Base-by-base conservation (phyloP, 2,797 vertebrate species). In the Botia almorhae region DNA sequence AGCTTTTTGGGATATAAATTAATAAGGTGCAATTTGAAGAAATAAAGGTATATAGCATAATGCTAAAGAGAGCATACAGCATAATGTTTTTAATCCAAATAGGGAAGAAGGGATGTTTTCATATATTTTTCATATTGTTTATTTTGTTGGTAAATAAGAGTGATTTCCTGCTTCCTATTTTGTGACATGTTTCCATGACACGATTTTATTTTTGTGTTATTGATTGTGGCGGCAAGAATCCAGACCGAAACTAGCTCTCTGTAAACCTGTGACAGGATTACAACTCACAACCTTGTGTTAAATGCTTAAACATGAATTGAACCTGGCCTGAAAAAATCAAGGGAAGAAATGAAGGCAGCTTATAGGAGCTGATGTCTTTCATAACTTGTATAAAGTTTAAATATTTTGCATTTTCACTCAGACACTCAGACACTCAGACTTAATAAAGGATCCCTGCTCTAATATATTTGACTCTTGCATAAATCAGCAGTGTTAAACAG, bases 91-190 rank as follows among this genome's bases (percentile, higher is more conserved):
- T 56, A 7, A 21, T 10, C n/a, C 29, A 56, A 36, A 10, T 2
- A 21, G 7, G 11, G 4, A 8, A 36, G 16, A 70, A 6, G 17
- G 43, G 19, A 19, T 7, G 51, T 74, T 48, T 26, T 39, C 55
- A 23, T 21, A 56, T 21, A 7, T 23, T 4, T 21, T 23, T 21
- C 33, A 5, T 33, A 0, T 23, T 12, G 36, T 4, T 19, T 1
- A 29, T 63, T 63, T 51, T 3, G 60, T 63, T 39, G 13, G n/a
- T 39, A 11, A 11, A 55, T 56, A 51, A 56, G 43, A 46, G 63
- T 65, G 61, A 55, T 55, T 23, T 53, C 74, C 48, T 53, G 26
- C 2, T 60, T 74, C 46, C 48, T 50, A 63, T 63, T 64, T 53
- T 60, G 53, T 46, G 36, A 26, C 51, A 58, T 13, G 53, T 61